Percentiles rank a stretch among this genome's conserved stretches.
These are phyloP conservation scores for Halcyon badia DNA, from an alignment of 2,797 vertebrate species.

Conservation along the genomic window DNA sequence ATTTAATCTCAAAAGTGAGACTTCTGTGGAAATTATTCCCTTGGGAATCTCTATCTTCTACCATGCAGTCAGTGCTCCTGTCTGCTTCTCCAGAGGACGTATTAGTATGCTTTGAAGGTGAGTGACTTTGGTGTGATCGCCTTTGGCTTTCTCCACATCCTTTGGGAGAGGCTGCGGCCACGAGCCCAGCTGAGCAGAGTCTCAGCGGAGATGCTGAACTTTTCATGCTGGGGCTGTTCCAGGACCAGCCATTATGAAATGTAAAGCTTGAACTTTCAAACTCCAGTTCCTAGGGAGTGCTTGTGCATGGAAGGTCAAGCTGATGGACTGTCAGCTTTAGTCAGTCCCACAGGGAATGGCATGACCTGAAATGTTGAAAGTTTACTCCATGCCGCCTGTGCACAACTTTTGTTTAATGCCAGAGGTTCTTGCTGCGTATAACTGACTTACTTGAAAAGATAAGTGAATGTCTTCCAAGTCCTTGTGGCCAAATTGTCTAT, in stretches of 20 bases:
- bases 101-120: neutral
- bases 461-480: neutral
- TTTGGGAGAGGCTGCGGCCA: neutral
- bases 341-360: neutral
- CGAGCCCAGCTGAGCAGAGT: neutral
- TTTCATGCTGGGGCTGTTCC: neutral
- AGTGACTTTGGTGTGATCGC: neutral
- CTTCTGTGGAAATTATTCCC: neutral
- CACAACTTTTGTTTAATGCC: neutral
- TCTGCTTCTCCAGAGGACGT: neutral
- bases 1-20: neutral
- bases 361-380: conserved; percentile 38
- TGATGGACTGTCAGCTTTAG: conserved; percentile 57
- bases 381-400: neutral
- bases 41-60: neutral
- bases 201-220: neutral
- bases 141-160: neutral
- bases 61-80: neutral
- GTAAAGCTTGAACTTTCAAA: conserved; percentile 53
- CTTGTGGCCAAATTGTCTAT: neutral
- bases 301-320: conserved; percentile 34
- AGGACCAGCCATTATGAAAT: neutral
- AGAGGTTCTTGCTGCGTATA: neutral
- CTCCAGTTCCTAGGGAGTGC: neutral
- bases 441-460: neutral